Base-by-base conservation (phyloP, 2,113 vertebrate genomes). In the Butastur rufipennis region DNA sequence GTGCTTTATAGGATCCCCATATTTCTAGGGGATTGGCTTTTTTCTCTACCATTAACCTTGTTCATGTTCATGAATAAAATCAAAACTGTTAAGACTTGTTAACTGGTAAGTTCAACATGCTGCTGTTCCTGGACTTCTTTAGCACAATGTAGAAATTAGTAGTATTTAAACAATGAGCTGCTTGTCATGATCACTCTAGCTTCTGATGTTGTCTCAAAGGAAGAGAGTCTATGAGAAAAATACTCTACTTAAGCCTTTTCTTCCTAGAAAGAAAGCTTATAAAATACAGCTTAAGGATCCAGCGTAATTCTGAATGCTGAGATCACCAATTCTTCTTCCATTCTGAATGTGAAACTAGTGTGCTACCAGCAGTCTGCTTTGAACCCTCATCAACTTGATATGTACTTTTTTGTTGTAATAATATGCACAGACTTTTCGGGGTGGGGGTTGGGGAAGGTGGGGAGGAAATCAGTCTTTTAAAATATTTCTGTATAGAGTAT, bases 381-480 rank as follows among this genome's bases (percentile, higher is more conserved):
- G 38, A 88, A 26, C 11, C 26, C 9, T 45, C 50, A 32, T 80
- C 75, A 79, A 18, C 25, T 66, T 79, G n/a, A 42, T 48, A 8
- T 1, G 6, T 78, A 8, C 29, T 90, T 25, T 17, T 65, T 55
- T 62, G 11, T 79, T 75, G 26, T 50, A 78, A 19, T 61, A 70
- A 52, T 88, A 29, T 10, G 17, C 13, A 25, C 3, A 21, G 74
- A 67, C 26, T 73, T 26, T 0, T 5, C 23, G n/a, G 36, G 11
- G 5, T 4, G 7, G 4, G 1, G 1, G 34, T 17, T 25, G 13
- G 23, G 25, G 50, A 52, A 27, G 50, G 50, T 14, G 2, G 3
- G 23, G 9, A 48, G 34, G 13, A 56, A 71, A 29, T 71, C 8
- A 56, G 11, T 74, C 26, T 88, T 81, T 36, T 29, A 31, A 50